These are phyloP conservation scores for Probaryconus sp. DNA, from an alignment of 1,140 invertebrate genomes.

Conservation along the genomic window DNA sequence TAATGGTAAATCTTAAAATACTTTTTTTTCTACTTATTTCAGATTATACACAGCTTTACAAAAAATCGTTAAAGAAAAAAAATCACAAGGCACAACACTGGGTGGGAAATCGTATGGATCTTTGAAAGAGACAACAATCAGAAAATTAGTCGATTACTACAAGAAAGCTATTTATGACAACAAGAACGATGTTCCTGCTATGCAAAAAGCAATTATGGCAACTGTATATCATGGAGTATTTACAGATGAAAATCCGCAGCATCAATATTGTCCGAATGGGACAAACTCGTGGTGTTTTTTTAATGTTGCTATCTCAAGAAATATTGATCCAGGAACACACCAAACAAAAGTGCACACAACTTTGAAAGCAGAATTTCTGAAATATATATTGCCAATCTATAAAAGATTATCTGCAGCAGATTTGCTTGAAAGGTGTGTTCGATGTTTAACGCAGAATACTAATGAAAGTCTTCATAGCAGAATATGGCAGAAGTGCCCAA, in stretches of 20 bases:
- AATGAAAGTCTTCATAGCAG: conserved; percentile 35
- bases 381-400: conserved; percentile 14
- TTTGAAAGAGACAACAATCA: conserved; percentile 9
- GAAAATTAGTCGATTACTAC: conserved; percentile 15
- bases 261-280: conserved; percentile 46
- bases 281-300: conserved; percentile 27
- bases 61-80: background rate
- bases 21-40: too few species aligned
- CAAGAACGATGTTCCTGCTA: conserved; percentile 1
- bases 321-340: background rate
- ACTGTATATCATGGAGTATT: conserved; percentile 48
- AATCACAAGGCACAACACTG: background rate
- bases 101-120: conserved; percentile 3
- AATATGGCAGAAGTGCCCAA: conserved; percentile 29
- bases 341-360: background rate
- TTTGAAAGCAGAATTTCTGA: conserved; percentile 7
- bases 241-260: conserved; percentile 48
- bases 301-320: conserved; percentile 9
- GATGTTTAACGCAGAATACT: conserved; percentile 32
- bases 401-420: conserved; percentile 7
- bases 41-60: too few species aligned
- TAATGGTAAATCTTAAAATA: too few species aligned
- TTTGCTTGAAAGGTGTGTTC: conserved; percentile 22
- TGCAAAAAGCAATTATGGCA: conserved; percentile 46
- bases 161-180: conserved; percentile 8